Base-by-base conservation (phyloP, 2,888 invertebrate genomes). In the Eristalinus sepulchralis region DNA sequence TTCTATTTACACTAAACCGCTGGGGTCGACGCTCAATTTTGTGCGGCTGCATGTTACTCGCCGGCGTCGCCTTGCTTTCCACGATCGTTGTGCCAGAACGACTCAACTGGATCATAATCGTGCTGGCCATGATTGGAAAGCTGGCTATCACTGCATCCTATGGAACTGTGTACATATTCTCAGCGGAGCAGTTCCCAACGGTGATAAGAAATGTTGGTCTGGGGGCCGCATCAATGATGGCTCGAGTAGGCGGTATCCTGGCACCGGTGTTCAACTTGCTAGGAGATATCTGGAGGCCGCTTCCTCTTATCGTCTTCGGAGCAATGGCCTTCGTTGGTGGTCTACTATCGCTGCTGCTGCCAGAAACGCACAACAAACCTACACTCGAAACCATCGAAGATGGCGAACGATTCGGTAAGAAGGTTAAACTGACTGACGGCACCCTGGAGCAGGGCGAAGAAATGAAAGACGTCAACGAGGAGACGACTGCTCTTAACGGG, bases 191-290 rank as follows among this genome's bases (percentile, higher is more conserved):
- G 90, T 96, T 96, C 89, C 96, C 96, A 17, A 96, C 96, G 8
- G 95, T 95, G 17, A 95, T 96, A 57, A 94, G 98, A 68, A 98
- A 97, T 91, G 96, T 97, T 53, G 98, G 97, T 0, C 95, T 98
- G 72, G 98, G 98, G 0, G 94, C 96, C 10, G 95, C 97, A 31
- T 98, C 97, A 0, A 97, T 97, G 94, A 96, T 96, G 80, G 98
- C 98, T 0, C 94, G 98, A 89, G 93, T 98, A 84, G 98, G 98
- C 27, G 92, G 92, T 5, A 92, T 93, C 79, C 78, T 92, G 83
- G 92, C 98, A 1, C 97, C 98, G 0, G 97, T 96, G 90, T 94
- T 98, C 1, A 96, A 97, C 17, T 94, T 95, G n/a, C 90, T 97
- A 88, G 93, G 93, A 22, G 91, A 92, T 39, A 93, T 94, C 0